These are phyloP conservation scores for Tragelaphus strepsiceros DNA, from an alignment of 2,113 vertebrate genomes.

Conservation along the genomic window DNA sequence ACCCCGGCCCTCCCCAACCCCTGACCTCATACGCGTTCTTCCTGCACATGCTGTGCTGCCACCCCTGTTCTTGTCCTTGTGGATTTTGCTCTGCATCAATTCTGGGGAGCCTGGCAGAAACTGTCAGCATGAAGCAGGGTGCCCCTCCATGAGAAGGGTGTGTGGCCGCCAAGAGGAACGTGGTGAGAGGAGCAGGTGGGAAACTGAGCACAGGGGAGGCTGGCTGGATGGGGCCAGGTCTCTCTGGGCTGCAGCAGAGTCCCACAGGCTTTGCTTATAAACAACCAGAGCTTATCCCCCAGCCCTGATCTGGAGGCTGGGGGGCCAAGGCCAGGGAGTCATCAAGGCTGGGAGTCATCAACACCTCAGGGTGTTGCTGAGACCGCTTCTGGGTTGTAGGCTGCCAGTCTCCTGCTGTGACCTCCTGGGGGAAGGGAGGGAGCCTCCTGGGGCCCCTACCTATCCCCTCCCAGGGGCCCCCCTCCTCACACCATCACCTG, in stretches of 20 bases:
- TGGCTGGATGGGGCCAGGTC: background rate
- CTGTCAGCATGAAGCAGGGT: background rate
- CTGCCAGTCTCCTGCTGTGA: background rate
- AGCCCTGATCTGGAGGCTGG: background rate
- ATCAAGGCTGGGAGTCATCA: background rate
- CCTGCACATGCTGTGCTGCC: accelerated
- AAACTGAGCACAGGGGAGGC: background rate
- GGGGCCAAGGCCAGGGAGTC: background rate
- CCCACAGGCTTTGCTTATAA: background rate
- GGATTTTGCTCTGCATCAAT: background rate
- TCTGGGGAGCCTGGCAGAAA: background rate
- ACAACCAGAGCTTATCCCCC: background rate
- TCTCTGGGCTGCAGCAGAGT: background rate
- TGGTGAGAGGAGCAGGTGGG: background rate
- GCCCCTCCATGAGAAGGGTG: background rate
- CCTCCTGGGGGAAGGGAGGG: background rate
- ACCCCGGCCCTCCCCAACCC: background rate
- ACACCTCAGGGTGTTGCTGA: background rate
- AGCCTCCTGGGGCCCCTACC: background rate
- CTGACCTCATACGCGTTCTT: background rate
- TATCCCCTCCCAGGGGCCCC: background rate
- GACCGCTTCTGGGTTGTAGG: background rate
- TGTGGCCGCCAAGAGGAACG: background rate
- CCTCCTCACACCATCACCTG: background rate
- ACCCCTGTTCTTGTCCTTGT: background rate